phyloP scores from a whole-genome alignment of 2,113 vertebrate species.

The Clinocottus analis region DNA sequence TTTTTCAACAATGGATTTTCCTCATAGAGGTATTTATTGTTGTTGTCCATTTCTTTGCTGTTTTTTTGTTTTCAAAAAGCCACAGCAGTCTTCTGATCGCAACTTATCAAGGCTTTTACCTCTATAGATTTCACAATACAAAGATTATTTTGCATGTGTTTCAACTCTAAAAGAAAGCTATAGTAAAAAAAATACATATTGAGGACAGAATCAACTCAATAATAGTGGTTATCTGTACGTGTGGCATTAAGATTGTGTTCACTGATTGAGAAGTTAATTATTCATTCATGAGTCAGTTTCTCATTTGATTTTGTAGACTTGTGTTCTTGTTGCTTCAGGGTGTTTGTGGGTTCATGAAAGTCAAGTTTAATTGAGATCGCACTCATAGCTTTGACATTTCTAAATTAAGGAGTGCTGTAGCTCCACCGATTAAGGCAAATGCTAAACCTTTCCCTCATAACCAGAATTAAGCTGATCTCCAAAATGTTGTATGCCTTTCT shows the following conservation, averaged over 20 bases:
- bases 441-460: not conserved
- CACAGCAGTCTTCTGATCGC: not conserved
- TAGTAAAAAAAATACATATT: not conserved
- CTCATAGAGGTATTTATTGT: not conserved
- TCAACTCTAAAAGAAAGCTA: too few species aligned
- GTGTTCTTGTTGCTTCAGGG: not conserved
- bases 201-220: not conserved
- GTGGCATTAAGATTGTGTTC: not conserved
- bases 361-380: not conserved
- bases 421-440: not conserved
- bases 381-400: not conserved
- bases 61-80: not conserved
- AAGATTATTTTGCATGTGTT: not conserved
- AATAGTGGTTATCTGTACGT: not conserved
- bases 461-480: not conserved
- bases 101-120: not conserved
- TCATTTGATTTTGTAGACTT: not conserved
- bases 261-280: not conserved
- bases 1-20: conserved; percentile 3
- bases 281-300: not conserved
- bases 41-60: not conserved
- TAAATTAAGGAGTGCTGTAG: not conserved
- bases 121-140: not conserved
- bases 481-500: not conserved
- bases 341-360: not conserved